These are phyloP conservation scores for Polyommatus icarus DNA, from an alignment of 2,888 invertebrate genomes.

Conservation along the genomic window DNA sequence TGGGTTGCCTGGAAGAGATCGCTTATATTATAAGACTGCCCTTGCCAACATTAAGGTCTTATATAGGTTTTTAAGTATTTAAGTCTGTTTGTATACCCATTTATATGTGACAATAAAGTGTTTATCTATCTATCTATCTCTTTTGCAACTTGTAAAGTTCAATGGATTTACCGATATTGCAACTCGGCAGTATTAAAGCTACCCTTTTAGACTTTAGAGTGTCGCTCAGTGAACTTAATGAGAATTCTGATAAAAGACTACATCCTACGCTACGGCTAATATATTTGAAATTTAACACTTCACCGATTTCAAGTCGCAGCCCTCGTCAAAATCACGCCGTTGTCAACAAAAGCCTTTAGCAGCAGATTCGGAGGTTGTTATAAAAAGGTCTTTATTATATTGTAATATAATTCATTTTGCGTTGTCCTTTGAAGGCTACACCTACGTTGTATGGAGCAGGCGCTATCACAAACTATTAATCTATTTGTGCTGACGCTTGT, in stretches of 20 bases:
- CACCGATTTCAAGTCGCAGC: neutral
- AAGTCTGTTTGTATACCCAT: no score
- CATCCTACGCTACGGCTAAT: neutral
- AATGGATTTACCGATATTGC: neutral
- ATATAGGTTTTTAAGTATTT: no score
- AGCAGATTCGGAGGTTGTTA: neutral
- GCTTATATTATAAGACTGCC: no score
- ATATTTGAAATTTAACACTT: constrained; percentile 24
- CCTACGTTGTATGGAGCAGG: neutral
- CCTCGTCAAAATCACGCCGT: constrained; percentile 18
- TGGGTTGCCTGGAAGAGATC: no score
- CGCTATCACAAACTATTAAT: constrained; percentile 24
- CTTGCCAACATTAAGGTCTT: no score
- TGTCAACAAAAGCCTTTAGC: constrained; percentile 18
- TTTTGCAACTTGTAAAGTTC: neutral
- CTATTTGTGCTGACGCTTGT: constrained; percentile 16
- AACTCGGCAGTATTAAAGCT: neutral
- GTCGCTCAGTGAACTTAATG: neutral
- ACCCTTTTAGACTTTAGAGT: neutral
- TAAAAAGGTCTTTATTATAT: constrained; percentile 5
- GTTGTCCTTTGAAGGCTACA: neutral
- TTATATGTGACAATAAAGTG: no score
- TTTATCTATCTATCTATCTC: neutral
- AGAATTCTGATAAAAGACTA: constrained; percentile 9
- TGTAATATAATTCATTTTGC: neutral